phyloP scores from a whole-genome alignment of 2,113 vertebrate genomes.

The Laticauda colubrina region DNA sequence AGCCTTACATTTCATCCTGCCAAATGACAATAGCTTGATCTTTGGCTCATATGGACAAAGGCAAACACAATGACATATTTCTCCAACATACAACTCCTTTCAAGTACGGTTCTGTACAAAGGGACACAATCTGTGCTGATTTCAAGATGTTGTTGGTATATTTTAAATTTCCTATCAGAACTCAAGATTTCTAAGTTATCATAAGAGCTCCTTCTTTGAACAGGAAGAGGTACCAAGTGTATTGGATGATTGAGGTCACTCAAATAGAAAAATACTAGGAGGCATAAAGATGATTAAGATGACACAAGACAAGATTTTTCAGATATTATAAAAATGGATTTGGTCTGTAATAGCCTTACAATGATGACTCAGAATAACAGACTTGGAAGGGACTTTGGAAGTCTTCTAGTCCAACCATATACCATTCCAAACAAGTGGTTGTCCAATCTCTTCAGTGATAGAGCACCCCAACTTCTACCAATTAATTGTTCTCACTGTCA shows the following conservation, averaged over 20 bases:
- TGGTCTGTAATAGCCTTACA: neutral
- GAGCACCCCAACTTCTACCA: neutral
- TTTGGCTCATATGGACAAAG: neutral
- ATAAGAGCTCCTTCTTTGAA: neutral
- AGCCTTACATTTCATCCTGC: neutral
- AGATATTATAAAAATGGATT: neutral
- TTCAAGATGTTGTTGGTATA: neutral
- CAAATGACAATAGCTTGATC: neutral
- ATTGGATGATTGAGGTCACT: neutral
- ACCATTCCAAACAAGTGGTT: neutral
- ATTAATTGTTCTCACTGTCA: neutral
- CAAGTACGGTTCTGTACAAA: neutral
- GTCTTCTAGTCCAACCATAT: neutral
- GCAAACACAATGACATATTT: neutral
- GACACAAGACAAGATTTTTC: neutral
- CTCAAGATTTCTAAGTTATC: neutral
- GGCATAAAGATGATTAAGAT: neutral
- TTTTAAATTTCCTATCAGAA: neutral
- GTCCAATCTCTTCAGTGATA: neutral
- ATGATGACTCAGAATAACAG: neutral
- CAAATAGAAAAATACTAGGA: neutral
- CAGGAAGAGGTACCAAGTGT: neutral
- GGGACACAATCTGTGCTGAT: neutral
- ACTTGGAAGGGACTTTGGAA: neutral
- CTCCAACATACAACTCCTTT: neutral